phyloP scores from a whole-genome alignment of 2,113 vertebrate species.

The Gymnocephalus cernua region DNA sequence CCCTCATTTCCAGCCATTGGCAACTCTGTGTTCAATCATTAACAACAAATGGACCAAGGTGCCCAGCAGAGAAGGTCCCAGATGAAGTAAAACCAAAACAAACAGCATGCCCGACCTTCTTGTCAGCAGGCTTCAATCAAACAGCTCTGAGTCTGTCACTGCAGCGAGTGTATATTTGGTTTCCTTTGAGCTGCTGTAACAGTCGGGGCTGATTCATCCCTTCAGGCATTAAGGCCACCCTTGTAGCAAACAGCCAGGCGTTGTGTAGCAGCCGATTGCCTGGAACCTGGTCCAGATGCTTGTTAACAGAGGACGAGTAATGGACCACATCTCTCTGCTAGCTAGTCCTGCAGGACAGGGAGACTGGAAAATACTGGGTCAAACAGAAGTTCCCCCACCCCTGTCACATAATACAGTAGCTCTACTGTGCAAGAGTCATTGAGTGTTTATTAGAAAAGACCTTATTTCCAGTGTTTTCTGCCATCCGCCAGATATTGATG shows the following conservation, averaged over 20 bases:
- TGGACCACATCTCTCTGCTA: constrained; percentile 54
- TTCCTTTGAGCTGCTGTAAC: constrained; percentile 57
- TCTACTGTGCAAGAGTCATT: constrained; percentile 50
- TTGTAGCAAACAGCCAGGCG: constrained; percentile 62
- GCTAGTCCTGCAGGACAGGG: constrained; percentile 44
- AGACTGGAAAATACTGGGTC: constrained; percentile 49
- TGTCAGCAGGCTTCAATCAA: constrained; percentile 56
- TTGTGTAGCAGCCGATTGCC: constrained; percentile 57
- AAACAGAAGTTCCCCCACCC: constrained; percentile 25
- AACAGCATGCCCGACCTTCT: constrained; percentile 37
- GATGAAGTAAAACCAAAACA: constrained; percentile 58
- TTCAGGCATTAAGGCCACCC: constrained; percentile 57
- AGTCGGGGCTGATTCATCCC: constrained; percentile 47
- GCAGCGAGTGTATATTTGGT: constrained; percentile 61
- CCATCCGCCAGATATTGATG: constrained; percentile 59
- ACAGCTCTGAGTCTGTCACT: constrained; percentile 23
- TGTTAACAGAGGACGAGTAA: constrained; percentile 58
- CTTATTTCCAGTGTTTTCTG: constrained; percentile 28
- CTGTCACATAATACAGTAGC: constrained; percentile 59
- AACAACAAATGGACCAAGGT: constrained; percentile 32
- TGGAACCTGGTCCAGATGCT: constrained; percentile 67
- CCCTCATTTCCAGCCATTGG: constrained; percentile 15
- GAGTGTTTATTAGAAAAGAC: constrained; percentile 46
- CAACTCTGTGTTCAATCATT: constrained; percentile 20
- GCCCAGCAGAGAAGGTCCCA: constrained; percentile 34